Conservation (phyloP, 1,140 invertebrate species). For the Lethrus apterus region DNA sequence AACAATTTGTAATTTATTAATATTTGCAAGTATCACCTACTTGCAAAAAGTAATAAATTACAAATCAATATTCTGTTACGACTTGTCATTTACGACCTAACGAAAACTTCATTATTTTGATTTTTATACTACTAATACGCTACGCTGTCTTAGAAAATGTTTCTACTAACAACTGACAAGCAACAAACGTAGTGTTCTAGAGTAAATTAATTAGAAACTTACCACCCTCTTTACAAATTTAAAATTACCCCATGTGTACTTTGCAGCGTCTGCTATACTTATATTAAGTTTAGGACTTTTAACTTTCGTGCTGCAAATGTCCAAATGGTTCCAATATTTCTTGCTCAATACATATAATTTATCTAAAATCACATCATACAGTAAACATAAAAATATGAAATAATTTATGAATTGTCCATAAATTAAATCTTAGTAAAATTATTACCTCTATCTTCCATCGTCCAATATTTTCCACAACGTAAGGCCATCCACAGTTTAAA, state of each 20-base stretch:
- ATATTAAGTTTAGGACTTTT: conserved; percentile 10
- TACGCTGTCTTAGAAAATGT: too few species aligned
- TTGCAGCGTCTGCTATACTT: not conserved
- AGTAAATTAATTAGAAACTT: not conserved
- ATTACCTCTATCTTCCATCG: conserved; percentile 24
- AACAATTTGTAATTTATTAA: too few species aligned
- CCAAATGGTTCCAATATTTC: conserved; percentile 14
- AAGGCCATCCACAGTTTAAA: conserved; percentile 34
- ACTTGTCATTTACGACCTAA: too few species aligned
- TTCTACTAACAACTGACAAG: too few species aligned
- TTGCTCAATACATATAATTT: conserved; percentile 8
- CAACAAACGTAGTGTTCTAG: too few species aligned
- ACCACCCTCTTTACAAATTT: conserved; percentile 14
- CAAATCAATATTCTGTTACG: too few species aligned
- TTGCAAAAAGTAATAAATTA: too few species aligned
- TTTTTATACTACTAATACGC: too few species aligned
- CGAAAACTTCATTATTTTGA: too few species aligned
- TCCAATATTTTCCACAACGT: conserved; percentile 27
- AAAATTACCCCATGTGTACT: conserved; percentile 17
- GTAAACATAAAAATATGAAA: not conserved
- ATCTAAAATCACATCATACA: conserved; percentile 10
- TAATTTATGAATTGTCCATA: too few species aligned
- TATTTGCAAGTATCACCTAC: too few species aligned
- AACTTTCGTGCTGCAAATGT: conserved; percentile 1
- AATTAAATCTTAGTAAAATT: not conserved